Evolutionary conservation across 2,113 vertebrate species (phyloP).

Genomic region (Stegostoma tigrinum): DNA sequence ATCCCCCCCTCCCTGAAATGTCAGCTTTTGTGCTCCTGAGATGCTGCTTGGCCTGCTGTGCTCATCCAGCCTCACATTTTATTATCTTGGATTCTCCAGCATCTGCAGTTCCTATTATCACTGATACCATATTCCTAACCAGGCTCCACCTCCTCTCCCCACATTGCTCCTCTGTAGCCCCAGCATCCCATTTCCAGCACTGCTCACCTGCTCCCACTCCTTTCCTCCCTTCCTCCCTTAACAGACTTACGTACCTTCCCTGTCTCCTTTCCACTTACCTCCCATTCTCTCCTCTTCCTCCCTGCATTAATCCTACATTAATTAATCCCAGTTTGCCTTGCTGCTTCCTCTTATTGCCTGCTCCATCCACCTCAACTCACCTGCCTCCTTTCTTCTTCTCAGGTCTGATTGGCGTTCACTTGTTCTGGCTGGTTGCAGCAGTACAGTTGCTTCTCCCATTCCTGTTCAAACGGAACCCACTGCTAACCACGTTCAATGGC

Average conservation of each 20-base stretch:
- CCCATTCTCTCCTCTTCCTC: neutral
- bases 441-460: neutral
- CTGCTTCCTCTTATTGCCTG: neutral
- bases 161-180: neutral
- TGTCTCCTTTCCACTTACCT: neutral
- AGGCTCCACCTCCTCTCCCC: neutral
- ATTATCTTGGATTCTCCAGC: too few species aligned
- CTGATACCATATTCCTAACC: neutral
- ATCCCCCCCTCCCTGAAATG: too few species aligned
- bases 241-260: too few species aligned
- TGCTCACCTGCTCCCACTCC: neutral
- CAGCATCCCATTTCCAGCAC: neutral
- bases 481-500: neutral
- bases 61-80: too few species aligned
- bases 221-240: neutral
- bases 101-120: too few species aligned
- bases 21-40: too few species aligned
- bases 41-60: too few species aligned
- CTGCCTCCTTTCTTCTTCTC: neutral
- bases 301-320: neutral
- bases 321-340: neutral
- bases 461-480: neutral
- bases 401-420: neutral
- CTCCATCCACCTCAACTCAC: neutral
- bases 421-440: neutral